phyloP scores from a whole-genome alignment of 2,113 vertebrate species.

The Tetraodon nigroviridis region DNA sequence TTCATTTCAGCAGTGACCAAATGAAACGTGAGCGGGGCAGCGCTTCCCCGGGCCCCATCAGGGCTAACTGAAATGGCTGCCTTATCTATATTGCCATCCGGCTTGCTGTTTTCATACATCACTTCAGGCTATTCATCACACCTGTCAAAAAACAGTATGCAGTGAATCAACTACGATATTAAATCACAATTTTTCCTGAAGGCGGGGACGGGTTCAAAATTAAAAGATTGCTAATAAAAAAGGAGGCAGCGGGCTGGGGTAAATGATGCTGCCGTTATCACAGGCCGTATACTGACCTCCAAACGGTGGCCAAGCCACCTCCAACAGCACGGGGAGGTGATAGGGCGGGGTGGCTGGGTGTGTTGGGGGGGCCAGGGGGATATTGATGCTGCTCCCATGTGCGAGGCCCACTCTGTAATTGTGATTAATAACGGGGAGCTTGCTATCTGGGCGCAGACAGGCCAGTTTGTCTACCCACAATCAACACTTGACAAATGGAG shows the following conservation, averaged over 20 bases:
- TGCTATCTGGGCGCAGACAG: conserved; percentile 92
- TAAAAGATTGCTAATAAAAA: conserved; percentile 78
- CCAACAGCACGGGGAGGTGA: conserved; percentile 65
- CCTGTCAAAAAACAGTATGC: conserved; percentile 74
- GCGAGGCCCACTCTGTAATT: conserved; percentile 90
- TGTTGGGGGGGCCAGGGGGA: conserved; percentile 61
- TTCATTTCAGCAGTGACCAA: conserved; percentile 63
- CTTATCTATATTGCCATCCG: conserved; percentile 80
- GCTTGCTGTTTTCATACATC: conserved; percentile 78
- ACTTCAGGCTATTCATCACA: conserved; percentile 77
- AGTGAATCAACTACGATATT: conserved; percentile 76
- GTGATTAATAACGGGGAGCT: conserved; percentile 97
- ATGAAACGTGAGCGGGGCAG: conserved; percentile 64
- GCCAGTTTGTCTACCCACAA: conserved; percentile 95
- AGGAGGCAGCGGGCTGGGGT: conserved; percentile 67
- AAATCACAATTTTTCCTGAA: conserved; percentile 72
- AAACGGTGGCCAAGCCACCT: conserved; percentile 74
- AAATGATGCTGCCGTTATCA: conserved; percentile 70
- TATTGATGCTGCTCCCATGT: conserved; percentile 81
- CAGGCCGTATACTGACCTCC: conserved; percentile 82
- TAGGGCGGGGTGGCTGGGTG: conserved; percentile 38
- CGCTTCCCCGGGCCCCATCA: conserved; percentile 59
- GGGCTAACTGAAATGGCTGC: conserved; percentile 64
- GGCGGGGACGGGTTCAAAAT: conserved; percentile 69
- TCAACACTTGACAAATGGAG: conserved; percentile 95